Percentiles rank a stretch among this genome's conserved stretches.
Conservation (phyloP, 2,113 vertebrate species). For the Melanostigma gelatinosum region DNA sequence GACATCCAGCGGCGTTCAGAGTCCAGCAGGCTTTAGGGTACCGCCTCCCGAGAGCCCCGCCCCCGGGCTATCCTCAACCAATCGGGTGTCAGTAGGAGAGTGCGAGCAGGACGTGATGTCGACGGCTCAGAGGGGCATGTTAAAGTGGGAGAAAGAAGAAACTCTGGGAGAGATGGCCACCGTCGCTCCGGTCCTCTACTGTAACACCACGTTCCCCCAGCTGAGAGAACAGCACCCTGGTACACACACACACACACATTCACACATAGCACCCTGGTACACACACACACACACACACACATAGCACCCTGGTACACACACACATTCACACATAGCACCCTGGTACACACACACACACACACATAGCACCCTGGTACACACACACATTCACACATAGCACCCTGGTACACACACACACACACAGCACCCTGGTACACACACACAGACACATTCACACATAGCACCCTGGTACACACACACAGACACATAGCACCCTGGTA, state of each 20-base stretch:
- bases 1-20: constrained; percentile 74
- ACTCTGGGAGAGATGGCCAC: constrained; percentile 94
- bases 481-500: no score
- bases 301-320: no score
- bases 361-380: no score
- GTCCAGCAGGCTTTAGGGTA: constrained; percentile 80
- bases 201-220: constrained; percentile 93
- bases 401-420: no score
- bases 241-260: constrained; percentile 52
- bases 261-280: no score
- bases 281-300: no score
- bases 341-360: no score
- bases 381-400: no score
- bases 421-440: no score
- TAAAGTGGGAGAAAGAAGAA: constrained; percentile 99
- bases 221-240: constrained; percentile 94
- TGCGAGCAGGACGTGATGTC: constrained; percentile 91
- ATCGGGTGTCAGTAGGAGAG: constrained; percentile 77
- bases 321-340: no score
- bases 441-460: no score
- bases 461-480: no score
- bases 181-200: constrained; percentile 96
- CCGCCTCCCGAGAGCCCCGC: constrained; percentile 79
- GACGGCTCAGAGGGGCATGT: constrained; percentile 90
- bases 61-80: constrained; percentile 40